Evolutionary conservation across 2,113 vertebrate genomes (phyloP).

Genomic region (Amphilophus citrinellus): DNA sequence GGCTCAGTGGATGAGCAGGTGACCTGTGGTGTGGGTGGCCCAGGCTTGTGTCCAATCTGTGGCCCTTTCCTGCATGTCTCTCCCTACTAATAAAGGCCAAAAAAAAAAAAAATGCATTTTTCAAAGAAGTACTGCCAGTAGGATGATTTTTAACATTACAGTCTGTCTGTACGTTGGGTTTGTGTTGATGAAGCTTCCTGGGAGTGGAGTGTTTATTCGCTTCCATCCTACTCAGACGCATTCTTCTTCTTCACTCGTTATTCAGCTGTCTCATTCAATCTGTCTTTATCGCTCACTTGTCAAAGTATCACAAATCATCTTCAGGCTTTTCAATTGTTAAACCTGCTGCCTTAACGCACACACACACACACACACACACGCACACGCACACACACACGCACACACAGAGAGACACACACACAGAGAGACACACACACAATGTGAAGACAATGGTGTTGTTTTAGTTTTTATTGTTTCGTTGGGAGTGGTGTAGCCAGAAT

Average conservation of each 20-base stretch:
- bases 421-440: background rate
- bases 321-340: background rate
- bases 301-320: slow-evolving; percentile 9
- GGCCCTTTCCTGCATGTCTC: too few relatives aligned
- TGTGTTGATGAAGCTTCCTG: background rate
- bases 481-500: background rate
- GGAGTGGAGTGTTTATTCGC: slow-evolving; percentile 8
- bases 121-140: background rate
- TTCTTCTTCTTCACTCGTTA: slow-evolving; percentile 26
- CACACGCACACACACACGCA: too few relatives aligned
- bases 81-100: too few relatives aligned
- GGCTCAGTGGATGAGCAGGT: too few relatives aligned
- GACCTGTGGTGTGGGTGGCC: too few relatives aligned
- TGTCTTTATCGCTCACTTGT: background rate
- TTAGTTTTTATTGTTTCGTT: slow-evolving; percentile 32
- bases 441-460: slow-evolving; percentile 53
- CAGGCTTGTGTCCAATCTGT: too few relatives aligned
- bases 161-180: background rate
- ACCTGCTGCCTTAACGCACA: background rate
- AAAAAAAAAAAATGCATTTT: too few relatives aligned
- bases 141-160: background rate
- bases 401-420: background rate
- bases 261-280: slow-evolving; percentile 11
- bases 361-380: too few relatives aligned
- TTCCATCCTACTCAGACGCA: slow-evolving; percentile 45